A percentile compares a stretch with the other conserved stretches of the same genome.
phyloP scores from a whole-genome alignment of 2,113 vertebrate species.

The Onychostoma macrolepis region DNA sequence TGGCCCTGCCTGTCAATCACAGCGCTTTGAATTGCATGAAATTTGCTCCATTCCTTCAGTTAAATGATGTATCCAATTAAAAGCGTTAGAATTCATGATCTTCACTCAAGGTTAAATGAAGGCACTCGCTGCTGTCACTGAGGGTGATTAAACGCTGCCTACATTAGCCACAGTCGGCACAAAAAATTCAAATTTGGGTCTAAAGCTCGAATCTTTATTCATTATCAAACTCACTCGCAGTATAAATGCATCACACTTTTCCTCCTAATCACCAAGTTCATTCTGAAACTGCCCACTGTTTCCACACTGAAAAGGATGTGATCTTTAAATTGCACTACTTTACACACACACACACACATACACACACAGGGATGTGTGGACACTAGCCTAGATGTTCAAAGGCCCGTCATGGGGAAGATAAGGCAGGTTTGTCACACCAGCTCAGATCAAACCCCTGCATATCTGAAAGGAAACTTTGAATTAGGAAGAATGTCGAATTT shows the following conservation, averaged over 20 bases:
- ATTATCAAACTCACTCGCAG: conserved; percentile 92
- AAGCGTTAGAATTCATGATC: conserved; percentile 99
- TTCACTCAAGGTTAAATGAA: conserved; percentile 99
- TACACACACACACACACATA: conserved; percentile 44
- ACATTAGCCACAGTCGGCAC: conserved; percentile 97
- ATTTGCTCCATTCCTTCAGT: conserved; percentile 99
- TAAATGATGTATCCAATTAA: conserved; percentile 99
- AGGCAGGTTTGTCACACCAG: conserved; percentile 52
- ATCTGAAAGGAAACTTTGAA: conserved; percentile 43
- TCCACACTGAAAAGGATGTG: conserved; percentile 85
- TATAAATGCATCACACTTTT: conserved; percentile 96
- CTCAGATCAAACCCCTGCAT: conserved; percentile 14
- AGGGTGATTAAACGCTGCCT: conserved; percentile 99
- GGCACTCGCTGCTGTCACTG: conserved; percentile 99
- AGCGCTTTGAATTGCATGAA: conserved; percentile 97
- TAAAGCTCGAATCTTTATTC: conserved; percentile 99
- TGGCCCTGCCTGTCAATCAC: conserved; percentile 99
- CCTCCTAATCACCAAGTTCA: conserved; percentile 96
- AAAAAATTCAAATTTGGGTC: conserved; percentile 97
- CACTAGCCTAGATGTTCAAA: conserved; percentile 57
- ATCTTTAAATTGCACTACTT: conserved; percentile 83
- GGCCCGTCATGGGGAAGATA: conserved; percentile 53
- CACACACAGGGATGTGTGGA: conserved; percentile 44
- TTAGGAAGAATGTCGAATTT: conserved; percentile 20
- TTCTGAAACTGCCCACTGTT: conserved; percentile 93